A percentile compares a stretch with the other conserved stretches of the same genome.
These are phyloP conservation scores for Heliocidaris tuberculata DNA, from an alignment of 35 echinoderm and acorn worm genomes.

Conservation along the genomic window DNA sequence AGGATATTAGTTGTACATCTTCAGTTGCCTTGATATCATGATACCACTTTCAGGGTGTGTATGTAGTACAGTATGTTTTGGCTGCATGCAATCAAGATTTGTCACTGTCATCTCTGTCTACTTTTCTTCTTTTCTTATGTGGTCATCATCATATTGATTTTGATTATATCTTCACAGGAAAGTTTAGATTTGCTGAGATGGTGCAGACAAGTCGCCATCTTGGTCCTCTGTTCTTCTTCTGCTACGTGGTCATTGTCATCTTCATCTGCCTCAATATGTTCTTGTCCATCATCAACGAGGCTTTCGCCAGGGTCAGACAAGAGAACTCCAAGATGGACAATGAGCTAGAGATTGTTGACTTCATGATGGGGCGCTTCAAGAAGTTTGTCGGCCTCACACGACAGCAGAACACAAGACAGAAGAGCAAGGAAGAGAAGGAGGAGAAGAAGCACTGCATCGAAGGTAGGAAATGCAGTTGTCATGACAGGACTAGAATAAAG, in stretches of 20 bases:
- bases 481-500: too few relatives aligned
- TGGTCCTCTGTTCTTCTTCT: conserved; percentile 91
- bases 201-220: conserved; percentile 56
- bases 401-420: conserved; percentile 26
- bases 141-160: not conserved
- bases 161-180: conserved; percentile 51
- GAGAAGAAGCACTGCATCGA: conserved; percentile 69
- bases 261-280: conserved; percentile 99
- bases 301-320: conserved; percentile 67
- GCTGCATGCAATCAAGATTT: not conserved
- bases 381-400: conserved; percentile 67
- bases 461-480: conserved; percentile 48
- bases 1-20: too few relatives aligned
- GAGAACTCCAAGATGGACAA: conserved; percentile 62
- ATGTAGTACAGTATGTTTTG: not conserved
- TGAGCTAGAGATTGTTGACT: conserved; percentile 94
- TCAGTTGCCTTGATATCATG: too few relatives aligned
- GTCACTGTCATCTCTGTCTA: not conserved
- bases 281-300: conserved; percentile 92
- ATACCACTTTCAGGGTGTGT: too few relatives aligned
- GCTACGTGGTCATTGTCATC: conserved; percentile 83
- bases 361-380: conserved; percentile 95
- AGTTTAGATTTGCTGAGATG: conserved; percentile 88
- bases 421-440: conserved; percentile 48
- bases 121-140: not conserved